phyloP scores from a whole-genome alignment of 2,797 vertebrate genomes.

The Eupleurogrammus muticus region DNA sequence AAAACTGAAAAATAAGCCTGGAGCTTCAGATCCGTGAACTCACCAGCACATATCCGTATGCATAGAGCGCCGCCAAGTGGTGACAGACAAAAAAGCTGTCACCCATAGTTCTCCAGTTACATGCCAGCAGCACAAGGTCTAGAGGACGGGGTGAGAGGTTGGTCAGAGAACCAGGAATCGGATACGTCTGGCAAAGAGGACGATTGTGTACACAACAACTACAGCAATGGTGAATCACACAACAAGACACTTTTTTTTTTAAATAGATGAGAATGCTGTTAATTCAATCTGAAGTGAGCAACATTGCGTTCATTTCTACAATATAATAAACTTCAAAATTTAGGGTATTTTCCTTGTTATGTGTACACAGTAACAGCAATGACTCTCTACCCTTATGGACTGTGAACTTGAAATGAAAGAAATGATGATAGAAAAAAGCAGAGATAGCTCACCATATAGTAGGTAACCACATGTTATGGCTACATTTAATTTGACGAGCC shows the following conservation, averaged over 20 bases:
- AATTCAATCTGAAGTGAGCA: neutral
- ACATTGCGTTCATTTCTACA: neutral
- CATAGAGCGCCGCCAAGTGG: slow-evolving; percentile 90
- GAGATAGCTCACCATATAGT: slow-evolving; percentile 81
- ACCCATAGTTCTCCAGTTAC: slow-evolving; percentile 88
- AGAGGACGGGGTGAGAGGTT: slow-evolving; percentile 12
- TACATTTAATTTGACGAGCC: slow-evolving; percentile 85
- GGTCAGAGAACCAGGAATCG: slow-evolving; percentile 5
- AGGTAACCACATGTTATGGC: slow-evolving; percentile 89
- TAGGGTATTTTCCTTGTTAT: neutral
- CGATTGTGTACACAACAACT: neutral
- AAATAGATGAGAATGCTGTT: neutral
- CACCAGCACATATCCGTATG: slow-evolving; percentile 91
- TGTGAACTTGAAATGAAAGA: neutral
- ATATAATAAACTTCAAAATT: neutral
- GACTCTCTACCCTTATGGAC: neutral
- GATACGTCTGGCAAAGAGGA: neutral
- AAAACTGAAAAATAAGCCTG: no score
- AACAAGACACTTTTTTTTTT: neutral
- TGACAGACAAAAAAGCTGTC: slow-evolving; percentile 88
- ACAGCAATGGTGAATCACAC: neutral
- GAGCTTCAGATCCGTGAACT: slow-evolving; percentile 46
- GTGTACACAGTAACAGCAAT: neutral
- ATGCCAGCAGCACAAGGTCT: slow-evolving; percentile 86
- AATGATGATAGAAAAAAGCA: neutral